Percentiles rank a stretch among this genome's conserved stretches.
phyloP scores from a whole-genome alignment of 92 coral and sea anemone genomes.

The Pocillopora meandrina region DNA sequence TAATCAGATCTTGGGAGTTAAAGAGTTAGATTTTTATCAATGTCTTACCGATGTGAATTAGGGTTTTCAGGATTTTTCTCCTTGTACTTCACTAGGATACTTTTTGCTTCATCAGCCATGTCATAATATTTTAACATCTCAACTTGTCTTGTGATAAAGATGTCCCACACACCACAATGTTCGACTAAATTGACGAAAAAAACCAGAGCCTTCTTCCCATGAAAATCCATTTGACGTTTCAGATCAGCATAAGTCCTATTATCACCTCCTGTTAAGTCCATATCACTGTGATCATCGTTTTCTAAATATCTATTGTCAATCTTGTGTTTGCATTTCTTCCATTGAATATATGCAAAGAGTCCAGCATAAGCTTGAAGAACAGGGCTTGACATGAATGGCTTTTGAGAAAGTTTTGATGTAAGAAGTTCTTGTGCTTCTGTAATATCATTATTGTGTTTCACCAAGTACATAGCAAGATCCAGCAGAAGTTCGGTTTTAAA shows the following conservation, averaged over 20 bases:
- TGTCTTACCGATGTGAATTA: conserved; percentile 86
- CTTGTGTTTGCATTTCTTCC: conserved; percentile 60
- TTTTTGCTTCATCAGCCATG: conserved; percentile 46
- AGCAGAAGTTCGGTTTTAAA: conserved; percentile 73
- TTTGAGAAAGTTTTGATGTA: conserved; percentile 58
- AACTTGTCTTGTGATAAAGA: conserved; percentile 73
- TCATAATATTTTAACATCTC: conserved; percentile 66
- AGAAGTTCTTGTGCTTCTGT: conserved; percentile 85
- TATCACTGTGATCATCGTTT: not conserved
- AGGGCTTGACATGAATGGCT: conserved; percentile 50
- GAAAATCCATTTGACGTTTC: conserved; percentile 60
- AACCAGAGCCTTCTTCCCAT: conserved; percentile 65
- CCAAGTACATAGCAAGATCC: conserved; percentile 77
- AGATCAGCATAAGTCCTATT: not conserved
- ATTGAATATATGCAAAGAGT: conserved; percentile 69
- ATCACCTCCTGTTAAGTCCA: conserved; percentile 3
- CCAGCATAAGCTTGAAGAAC: conserved; percentile 77
- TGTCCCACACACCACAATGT: conserved; percentile 81
- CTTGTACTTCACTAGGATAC: conserved; percentile 68
- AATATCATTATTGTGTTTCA: conserved; percentile 58
- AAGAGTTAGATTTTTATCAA: not conserved
- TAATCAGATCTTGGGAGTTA: too few relatives aligned
- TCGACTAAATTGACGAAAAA: conserved; percentile 68
- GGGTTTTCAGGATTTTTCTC: conserved; percentile 85
- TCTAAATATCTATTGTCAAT: conserved; percentile 22